Percentiles rank a stretch among this genome's conserved stretches.
phyloP scores from a whole-genome alignment of 2,797 vertebrate genomes.

The Schizopygopsis pylzovi region DNA sequence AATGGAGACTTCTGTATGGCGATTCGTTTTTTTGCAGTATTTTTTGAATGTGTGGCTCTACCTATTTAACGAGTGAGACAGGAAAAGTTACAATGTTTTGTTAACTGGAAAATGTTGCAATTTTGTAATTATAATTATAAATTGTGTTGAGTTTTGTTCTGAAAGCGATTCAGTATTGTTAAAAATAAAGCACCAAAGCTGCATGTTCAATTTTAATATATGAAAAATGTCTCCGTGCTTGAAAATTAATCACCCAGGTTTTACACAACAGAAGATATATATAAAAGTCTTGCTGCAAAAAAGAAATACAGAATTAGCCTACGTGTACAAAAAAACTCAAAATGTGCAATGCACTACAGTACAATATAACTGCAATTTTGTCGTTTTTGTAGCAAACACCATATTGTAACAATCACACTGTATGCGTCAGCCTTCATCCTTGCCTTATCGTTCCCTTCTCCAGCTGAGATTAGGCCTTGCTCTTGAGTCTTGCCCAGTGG shows the following conservation, averaged over 20 bases:
- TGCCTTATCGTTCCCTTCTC: not conserved
- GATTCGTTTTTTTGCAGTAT: not conserved
- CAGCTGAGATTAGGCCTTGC: not conserved
- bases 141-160: not conserved
- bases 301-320: too few relatives aligned
- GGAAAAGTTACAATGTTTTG: not conserved
- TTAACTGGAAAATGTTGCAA: conserved; percentile 13
- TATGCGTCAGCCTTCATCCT: not conserved
- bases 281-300: not conserved
- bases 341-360: not conserved
- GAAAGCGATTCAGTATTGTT: not conserved
- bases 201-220: not conserved
- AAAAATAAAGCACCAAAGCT: conserved; percentile 29
- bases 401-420: not conserved
- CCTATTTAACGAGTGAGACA: not conserved
- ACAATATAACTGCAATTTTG: not conserved
- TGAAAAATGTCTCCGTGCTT: not conserved
- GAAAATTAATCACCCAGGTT: not conserved
- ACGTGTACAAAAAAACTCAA: too few relatives aligned
- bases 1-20: not conserved
- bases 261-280: not conserved
- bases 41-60: conserved; percentile 4
- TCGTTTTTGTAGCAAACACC: not conserved
- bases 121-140: not conserved
- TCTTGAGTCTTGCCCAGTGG: not conserved